Base-by-base conservation (phyloP, 2,113 vertebrate genomes). In the Clarias gariepinus region DNA sequence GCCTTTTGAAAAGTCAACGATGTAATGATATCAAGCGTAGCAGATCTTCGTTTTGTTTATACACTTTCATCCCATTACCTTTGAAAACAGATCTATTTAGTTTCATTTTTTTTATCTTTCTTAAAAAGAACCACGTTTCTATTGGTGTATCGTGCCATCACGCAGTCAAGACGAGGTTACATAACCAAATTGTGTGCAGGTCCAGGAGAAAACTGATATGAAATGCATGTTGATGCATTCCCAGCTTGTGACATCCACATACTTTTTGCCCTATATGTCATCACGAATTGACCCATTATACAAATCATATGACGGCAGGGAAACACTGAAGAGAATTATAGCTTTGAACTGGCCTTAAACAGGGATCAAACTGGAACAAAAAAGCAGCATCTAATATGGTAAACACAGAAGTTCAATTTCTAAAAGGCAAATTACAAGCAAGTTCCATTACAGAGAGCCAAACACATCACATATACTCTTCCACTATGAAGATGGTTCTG, bases 31-130 rank as follows among this genome's bases (percentile, higher is more conserved):
- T 77, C 84, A 84, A 69, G 88, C 89, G 64, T 85, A 41, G 66
- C 82, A 86, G 76, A 86, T 84, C 61, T 79, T 57, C 16, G 28
- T 53, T 84, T 69, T 87, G 58, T 86, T 69, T 86, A 69, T 78
- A n/a, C 15, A 64, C 47, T 85, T 89, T 85, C 87, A 89, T 90
- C 90, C 81, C 90, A 89, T 94, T 93, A 93, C 91, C 92, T 92
- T 88, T 92, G 87, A 88, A 92, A 93, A 91, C 89, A 90, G 88
- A 64, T 86, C 87, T 87, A 82, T 88, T 68, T 86, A n/a, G 77
- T 25, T 53, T 30, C 21, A 66, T 4, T 28, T 83, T 79, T 55
- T 41, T 76, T 69, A 47, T 47, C 47, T 36, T 28, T 71, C 76
- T 64, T 63, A 79, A 69, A 58, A 73, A 53, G 82, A 68, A 88